These are phyloP conservation scores for Axea sp. DNA, from an alignment of 2,888 invertebrate species.

Conservation along the genomic window DNA sequence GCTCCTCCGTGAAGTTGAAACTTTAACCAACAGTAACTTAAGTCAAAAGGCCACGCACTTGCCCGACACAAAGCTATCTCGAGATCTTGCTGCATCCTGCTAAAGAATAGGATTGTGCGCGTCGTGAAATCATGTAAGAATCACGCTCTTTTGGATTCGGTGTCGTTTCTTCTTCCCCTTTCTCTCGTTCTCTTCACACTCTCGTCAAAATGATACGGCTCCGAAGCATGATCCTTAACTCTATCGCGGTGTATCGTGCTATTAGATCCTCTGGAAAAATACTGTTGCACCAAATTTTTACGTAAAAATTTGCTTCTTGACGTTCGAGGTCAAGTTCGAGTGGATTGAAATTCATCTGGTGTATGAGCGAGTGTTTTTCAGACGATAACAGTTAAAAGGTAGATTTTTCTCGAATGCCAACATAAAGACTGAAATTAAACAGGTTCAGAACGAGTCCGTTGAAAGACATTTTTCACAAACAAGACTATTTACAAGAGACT, in stretches of 20 bases:
- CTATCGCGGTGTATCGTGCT: conserved; percentile 8
- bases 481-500: conserved; percentile 59
- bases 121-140: conserved; percentile 67
- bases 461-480: conserved; percentile 42
- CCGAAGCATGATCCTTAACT: conserved; percentile 33
- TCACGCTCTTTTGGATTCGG: conserved; percentile 65
- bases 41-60: conserved; percentile 71
- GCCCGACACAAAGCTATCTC: conserved; percentile 71
- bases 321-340: conserved; percentile 7
- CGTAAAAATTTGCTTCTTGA: conserved; percentile 2
- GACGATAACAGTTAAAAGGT: conserved; percentile 26
- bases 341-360: conserved; percentile 31
- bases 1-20: conserved; percentile 65
- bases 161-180: conserved; percentile 61
- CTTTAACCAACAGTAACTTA: conserved; percentile 73
- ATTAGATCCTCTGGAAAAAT: conserved; percentile 19
- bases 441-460: conserved; percentile 40
- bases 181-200: conserved; percentile 50
- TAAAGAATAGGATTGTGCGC: conserved; percentile 69
- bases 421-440: conserved; percentile 46
- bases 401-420: conserved; percentile 21
- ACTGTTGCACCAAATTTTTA: conserved; percentile 18
- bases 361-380: conserved; percentile 26
- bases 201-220: conserved; percentile 45
- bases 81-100: conserved; percentile 71